Percentiles rank a stretch among this genome's conserved stretches.
These are phyloP conservation scores for Andricus curvator DNA, from an alignment of 2,888 invertebrate genomes.

Conservation along the genomic window DNA sequence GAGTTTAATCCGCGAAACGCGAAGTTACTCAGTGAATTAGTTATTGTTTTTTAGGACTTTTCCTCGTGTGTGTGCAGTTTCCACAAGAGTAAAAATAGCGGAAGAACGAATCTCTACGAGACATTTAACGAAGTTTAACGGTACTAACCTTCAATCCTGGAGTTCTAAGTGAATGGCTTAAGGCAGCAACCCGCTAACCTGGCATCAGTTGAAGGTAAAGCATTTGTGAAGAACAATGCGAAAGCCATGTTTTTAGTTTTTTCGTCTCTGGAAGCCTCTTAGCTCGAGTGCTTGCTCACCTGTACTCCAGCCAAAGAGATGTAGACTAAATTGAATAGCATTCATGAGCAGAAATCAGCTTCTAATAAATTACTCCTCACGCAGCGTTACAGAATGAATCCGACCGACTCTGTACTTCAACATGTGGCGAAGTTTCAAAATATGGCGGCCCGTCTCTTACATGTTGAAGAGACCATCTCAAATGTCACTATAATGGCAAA, in stretches of 20 bases:
- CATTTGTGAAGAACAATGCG: slow-evolving; percentile 57
- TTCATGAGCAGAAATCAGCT: slow-evolving; percentile 61
- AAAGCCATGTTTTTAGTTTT: slow-evolving; percentile 59
- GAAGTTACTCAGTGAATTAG: not conserved
- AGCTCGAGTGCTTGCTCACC: slow-evolving; percentile 53
- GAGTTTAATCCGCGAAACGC: not conserved
- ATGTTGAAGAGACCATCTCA: slow-evolving; percentile 53
- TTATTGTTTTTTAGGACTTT: too few species aligned
- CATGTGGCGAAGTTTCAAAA: slow-evolving; percentile 57
- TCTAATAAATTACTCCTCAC: slow-evolving; percentile 57
- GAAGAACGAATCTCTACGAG: not conserved
- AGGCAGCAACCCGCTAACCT: slow-evolving; percentile 26
- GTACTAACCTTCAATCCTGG: slow-evolving; percentile 40
- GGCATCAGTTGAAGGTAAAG: slow-evolving; percentile 40
- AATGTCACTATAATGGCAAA: slow-evolving; percentile 56
- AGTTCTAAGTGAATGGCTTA: slow-evolving; percentile 43
- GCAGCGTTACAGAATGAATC: slow-evolving; percentile 52
- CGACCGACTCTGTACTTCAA: slow-evolving; percentile 55
- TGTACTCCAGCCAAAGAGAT: slow-evolving; percentile 58
- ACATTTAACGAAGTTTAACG: not conserved
- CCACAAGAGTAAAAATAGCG: not conserved
- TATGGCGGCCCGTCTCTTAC: slow-evolving; percentile 54
- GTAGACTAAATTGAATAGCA: slow-evolving; percentile 53
- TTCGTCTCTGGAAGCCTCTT: slow-evolving; percentile 51
- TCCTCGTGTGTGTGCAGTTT: too few species aligned